Evolutionary conservation across 1,140 invertebrate species (phyloP), one percentile per base, ranked within the genome.

Genomic region (Temnothorax nylanderi): DNA sequence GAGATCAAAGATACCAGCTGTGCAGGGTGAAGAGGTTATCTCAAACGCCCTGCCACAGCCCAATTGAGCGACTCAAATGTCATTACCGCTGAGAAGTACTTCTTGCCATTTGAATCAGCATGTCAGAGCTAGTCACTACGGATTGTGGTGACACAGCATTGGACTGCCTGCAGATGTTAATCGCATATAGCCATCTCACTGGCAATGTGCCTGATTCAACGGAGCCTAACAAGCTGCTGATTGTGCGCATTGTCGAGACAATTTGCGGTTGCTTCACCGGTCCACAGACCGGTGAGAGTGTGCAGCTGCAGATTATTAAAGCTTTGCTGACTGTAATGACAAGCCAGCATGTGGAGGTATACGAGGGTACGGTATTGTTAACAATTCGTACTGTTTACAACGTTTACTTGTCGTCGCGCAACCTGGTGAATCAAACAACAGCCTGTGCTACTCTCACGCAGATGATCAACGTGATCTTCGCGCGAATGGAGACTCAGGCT

Each of bases 251-350:
- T 93, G 99, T 99, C 1, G 98, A 99, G 94, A 99, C 99, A 51
- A 99, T 99, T 91, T 99, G 99, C 95, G 97, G 97, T 64, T 99
- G 99, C 94, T 99, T 99, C 92, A 98, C 97, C 94, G 99, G 99
- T 4, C 98, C 99, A 16, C 98, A 99, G 93, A 99, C 99, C 3
- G 99, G 99, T 96, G 99, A 99, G 96, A 98, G 98, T 49, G 99
- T 99, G 18, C 99, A 99, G 95, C 95, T 99, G 56, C 99, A 99
- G 96, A 99, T 99, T 74, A 99, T 99, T 58, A 99, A 99, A 97
- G 99, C 99, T 2, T 95, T 99, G 65, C 95, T 99, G 65, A 99
- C 99, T 7, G 98, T 99, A 2, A 98, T 99, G 75, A 99, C 99
- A 6, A 99, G 99, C 88, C 98, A 99, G 93, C 98, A 99, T 96